These are phyloP conservation scores for Malthinus seriepunctatus DNA, from an alignment of 2,888 invertebrate genomes.

Conservation along the genomic window DNA sequence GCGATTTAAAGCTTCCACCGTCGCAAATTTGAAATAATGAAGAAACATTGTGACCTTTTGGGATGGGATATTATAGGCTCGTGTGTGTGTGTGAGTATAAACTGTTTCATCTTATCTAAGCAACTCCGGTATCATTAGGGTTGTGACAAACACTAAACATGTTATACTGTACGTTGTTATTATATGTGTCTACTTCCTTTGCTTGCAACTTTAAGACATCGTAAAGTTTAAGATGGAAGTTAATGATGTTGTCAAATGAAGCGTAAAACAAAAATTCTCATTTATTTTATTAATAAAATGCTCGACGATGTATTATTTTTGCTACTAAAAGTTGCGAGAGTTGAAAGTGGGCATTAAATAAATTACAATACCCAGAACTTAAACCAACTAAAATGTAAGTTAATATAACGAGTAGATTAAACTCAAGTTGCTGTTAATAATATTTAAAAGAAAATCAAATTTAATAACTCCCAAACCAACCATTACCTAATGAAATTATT, in stretches of 20 bases:
- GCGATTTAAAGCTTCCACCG: too few species aligned
- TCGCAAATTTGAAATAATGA: conserved; percentile 4
- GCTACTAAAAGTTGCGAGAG: too few species aligned
- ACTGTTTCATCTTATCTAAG: conserved; percentile 23
- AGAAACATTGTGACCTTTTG: conserved; percentile 17
- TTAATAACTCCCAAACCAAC: too few species aligned
- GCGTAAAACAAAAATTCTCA: neutral
- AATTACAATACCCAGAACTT: too few species aligned
- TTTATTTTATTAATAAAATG: too few species aligned
- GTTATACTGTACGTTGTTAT: conserved; percentile 20
- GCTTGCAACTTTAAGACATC: conserved; percentile 25
- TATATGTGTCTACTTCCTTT: conserved; percentile 18
- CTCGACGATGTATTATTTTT: too few species aligned
- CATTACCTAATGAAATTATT: too few species aligned
- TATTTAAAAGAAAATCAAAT: too few species aligned
- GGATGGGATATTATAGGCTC: conserved; percentile 17
- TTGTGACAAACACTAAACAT: conserved; percentile 20
- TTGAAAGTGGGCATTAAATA: too few species aligned
- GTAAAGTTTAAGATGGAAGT: conserved; percentile 22
- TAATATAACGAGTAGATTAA: too few species aligned
- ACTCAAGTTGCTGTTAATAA: too few species aligned
- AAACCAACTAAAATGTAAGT: too few species aligned
- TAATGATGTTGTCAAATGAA: conserved; percentile 27
- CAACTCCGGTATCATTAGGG: conserved; percentile 20
- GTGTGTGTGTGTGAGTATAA: conserved; percentile 23